phyloP scores from a whole-genome alignment of 2,113 vertebrate genomes.

The Mirza zaza region DNA sequence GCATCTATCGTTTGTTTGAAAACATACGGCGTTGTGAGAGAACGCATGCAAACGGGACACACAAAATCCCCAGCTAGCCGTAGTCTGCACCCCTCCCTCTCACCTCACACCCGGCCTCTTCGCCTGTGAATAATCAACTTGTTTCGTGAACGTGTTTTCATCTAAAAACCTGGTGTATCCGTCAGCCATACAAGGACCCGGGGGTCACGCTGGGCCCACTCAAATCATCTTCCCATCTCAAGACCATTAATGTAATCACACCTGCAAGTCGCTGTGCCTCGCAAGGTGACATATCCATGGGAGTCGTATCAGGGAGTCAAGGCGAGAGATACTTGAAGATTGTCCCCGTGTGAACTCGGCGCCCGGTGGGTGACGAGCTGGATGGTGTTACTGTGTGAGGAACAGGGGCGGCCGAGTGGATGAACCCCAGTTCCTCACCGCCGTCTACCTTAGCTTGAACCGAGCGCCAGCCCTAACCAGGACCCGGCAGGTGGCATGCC shows the following conservation, averaged over 20 bases:
- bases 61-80: background rate
- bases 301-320: rapidly evolving
- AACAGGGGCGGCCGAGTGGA: background rate
- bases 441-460: rapidly evolving
- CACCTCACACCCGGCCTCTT: background rate
- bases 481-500: rapidly evolving
- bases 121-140: background rate
- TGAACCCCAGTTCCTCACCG: rapidly evolving
- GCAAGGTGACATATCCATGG: background rate
- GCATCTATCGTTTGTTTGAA: background rate
- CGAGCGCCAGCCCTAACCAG: background rate
- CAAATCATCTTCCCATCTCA: background rate
- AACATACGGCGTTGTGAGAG: background rate
- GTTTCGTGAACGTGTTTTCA: background rate
- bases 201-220: background rate
- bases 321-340: background rate
- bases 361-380: background rate
- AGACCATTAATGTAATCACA: background rate
- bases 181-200: background rate
- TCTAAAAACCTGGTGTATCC: background rate
- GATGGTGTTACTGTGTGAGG: rapidly evolving
- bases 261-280: background rate
- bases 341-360: background rate
- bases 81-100: background rate
- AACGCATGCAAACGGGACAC: rapidly evolving